These are phyloP conservation scores for Sebastolobus alascanus DNA, from an alignment of 2,797 vertebrate species.

Conservation along the genomic window DNA sequence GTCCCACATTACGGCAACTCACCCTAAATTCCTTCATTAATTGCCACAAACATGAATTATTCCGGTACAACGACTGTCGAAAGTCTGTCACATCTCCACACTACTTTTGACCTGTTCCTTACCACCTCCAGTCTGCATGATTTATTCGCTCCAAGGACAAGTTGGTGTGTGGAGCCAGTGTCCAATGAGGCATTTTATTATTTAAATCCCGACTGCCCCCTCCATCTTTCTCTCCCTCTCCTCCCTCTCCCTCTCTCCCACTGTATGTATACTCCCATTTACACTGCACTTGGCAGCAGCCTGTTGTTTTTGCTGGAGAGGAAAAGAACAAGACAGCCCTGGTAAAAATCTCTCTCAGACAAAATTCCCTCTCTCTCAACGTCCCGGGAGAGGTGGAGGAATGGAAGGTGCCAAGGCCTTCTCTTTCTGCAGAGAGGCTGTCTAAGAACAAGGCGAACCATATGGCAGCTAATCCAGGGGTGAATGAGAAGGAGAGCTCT, in stretches of 20 bases:
- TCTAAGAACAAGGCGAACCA: slow-evolving; percentile 58
- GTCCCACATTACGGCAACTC: too few relatives aligned
- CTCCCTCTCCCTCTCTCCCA: slow-evolving; percentile 20
- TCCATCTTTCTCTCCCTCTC: slow-evolving; percentile 3
- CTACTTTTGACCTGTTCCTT: slow-evolving; percentile 26
- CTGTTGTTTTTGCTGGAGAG: slow-evolving; percentile 80
- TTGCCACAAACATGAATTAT: not conserved
- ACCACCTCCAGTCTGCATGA: slow-evolving; percentile 46
- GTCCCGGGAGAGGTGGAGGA: slow-evolving; percentile 51
- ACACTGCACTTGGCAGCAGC: slow-evolving; percentile 77
- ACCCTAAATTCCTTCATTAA: not conserved
- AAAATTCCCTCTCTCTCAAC: slow-evolving; percentile 66
- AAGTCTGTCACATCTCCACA: slow-evolving; percentile 2
- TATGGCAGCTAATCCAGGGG: slow-evolving; percentile 40
- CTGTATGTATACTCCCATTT: slow-evolving; percentile 78
- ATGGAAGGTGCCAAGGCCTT: slow-evolving; percentile 61
- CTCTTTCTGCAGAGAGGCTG: slow-evolving; percentile 51
- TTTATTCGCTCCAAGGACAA: slow-evolving; percentile 64
- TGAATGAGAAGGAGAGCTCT: slow-evolving; percentile 3
- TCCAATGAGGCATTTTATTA: slow-evolving; percentile 79
- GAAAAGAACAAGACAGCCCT: slow-evolving; percentile 79
- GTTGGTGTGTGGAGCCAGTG: slow-evolving; percentile 63
- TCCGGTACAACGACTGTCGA: not conserved
- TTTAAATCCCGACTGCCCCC: slow-evolving; percentile 58
- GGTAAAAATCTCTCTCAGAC: slow-evolving; percentile 68